Base-by-base conservation (phyloP, 2,113 vertebrate species). In the Callipepla californica region DNA sequence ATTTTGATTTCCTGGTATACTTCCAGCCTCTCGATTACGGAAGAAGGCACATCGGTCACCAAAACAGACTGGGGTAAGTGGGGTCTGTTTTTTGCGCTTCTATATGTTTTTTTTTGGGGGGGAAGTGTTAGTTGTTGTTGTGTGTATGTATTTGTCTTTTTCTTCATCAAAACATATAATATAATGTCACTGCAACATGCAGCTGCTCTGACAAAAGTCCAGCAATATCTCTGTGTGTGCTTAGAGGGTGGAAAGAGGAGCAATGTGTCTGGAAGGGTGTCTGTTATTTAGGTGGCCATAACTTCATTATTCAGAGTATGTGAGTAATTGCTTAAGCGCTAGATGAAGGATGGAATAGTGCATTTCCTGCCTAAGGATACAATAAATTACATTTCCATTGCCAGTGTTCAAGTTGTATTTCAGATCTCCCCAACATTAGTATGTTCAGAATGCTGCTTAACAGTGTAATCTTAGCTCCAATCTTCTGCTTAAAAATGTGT, bases 41-140 rank as follows among this genome's bases (percentile, higher is more conserved):
- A 53, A 30, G 32, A 0, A 1, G 13, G 11, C 32, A 17, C 11
- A 0, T 6, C 17, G 11, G 19, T 11, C 4, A 0, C 51, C 61
- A 81, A 34, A 14, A 30, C 32, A 4, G 2, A 8, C 12, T 17
- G 5, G 25, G 48, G 93, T 94, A 90, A 94, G 93, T 86, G 55
- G 42, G 4, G 3, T 82, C 78, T 23, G 32, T 5, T 26, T 6
- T 36, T 16, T 45, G 34, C 17, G 8, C 34, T 87, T 67, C 78
- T 40, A 6, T 15, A 3, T 18, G 36, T 30, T 21, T 30, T 50
- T 51, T 48, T 48, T 48, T 12, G 14, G 51, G 50, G 23, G 21
- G 20, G 21, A 13, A 23, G 26, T 15, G 53, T 55, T 28, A 4
- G 11, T 30, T 55, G 53, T 30, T 53, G 25, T 55, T 55, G 28